These are phyloP conservation scores for Pyralis farinalis DNA, from an alignment of 2,888 invertebrate species.

Conservation along the genomic window DNA sequence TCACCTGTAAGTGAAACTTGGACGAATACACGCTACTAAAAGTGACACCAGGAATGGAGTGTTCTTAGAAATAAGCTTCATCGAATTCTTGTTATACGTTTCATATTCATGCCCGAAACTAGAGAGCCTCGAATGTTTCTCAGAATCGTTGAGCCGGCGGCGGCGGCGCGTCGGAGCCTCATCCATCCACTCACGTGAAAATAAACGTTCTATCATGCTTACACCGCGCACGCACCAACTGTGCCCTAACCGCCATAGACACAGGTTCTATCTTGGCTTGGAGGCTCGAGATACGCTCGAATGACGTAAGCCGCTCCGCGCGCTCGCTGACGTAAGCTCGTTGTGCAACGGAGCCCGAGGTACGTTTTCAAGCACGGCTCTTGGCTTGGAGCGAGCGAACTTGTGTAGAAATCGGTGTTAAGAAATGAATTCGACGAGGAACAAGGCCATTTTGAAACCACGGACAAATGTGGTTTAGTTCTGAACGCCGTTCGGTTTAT, in stretches of 20 bases:
- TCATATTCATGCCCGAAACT: constrained; percentile 75
- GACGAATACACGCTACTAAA: constrained; percentile 11
- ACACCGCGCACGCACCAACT: constrained; percentile 38
- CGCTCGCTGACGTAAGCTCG: constrained; percentile 79
- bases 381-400: constrained; percentile 70
- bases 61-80: constrained; percentile 45
- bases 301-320: constrained; percentile 77
- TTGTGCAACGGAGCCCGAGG: constrained; percentile 78
- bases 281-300: constrained; percentile 51
- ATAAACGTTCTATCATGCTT: constrained; percentile 76
- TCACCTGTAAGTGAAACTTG: constrained; percentile 13
- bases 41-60: constrained; percentile 12
- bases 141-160: constrained; percentile 76
- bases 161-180: constrained; percentile 74
- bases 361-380: constrained; percentile 72
- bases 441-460: constrained; percentile 57
- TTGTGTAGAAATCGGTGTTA: constrained; percentile 75
- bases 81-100: constrained; percentile 52
- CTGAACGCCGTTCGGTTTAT: neutral
- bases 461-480: constrained; percentile 17
- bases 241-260: constrained; percentile 38
- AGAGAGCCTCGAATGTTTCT: constrained; percentile 73
- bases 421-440: constrained; percentile 62
- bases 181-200: constrained; percentile 79
- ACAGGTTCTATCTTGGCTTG: constrained; percentile 59